Evolutionary conservation across 2,888 invertebrate species (phyloP).

Genomic region (Lamellibrachia columna): DNA sequence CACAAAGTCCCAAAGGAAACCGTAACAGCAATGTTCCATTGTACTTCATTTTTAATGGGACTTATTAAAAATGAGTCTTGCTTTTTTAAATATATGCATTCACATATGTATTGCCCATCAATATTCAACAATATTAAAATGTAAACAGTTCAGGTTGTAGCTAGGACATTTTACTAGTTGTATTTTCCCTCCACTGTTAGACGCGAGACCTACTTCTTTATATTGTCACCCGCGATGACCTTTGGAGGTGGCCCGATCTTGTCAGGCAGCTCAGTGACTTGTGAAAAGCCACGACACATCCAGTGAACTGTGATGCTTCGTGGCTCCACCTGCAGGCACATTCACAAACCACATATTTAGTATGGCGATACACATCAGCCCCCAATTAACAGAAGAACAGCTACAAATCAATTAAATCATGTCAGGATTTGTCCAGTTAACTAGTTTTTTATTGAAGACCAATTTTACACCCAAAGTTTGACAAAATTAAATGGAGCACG

Average conservation of each 20-base stretch:
- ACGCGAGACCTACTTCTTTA: conserved; percentile 69
- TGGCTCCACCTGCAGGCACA: conserved; percentile 72
- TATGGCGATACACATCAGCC: background rate
- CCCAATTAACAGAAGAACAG: background rate
- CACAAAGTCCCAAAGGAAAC: too few species aligned
- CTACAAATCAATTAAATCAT: too few species aligned
- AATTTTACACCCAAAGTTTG: background rate
- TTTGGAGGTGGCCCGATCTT: conserved; percentile 48
- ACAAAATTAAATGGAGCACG: background rate
- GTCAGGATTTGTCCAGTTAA: too few species aligned
- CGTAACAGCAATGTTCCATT: too few species aligned
- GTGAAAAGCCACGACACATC: conserved; percentile 75
- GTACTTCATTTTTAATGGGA: too few species aligned
- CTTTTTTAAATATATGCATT: conserved; percentile 3
- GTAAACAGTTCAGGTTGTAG: background rate
- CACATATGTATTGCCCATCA: background rate
- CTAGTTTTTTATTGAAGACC: too few species aligned
- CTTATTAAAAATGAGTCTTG: too few species aligned
- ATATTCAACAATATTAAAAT: conserved; percentile 26
- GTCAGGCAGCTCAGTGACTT: conserved; percentile 37
- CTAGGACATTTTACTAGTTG: background rate
- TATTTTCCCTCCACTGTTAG: background rate
- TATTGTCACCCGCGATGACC: conserved; percentile 78
- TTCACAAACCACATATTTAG: conserved; percentile 7
- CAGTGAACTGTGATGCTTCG: conserved; percentile 86